Evolutionary conservation across 2,113 vertebrate genomes (phyloP), one percentile per base, ranked within the genome.

Genomic region (Pterocles burchelli): DNA sequence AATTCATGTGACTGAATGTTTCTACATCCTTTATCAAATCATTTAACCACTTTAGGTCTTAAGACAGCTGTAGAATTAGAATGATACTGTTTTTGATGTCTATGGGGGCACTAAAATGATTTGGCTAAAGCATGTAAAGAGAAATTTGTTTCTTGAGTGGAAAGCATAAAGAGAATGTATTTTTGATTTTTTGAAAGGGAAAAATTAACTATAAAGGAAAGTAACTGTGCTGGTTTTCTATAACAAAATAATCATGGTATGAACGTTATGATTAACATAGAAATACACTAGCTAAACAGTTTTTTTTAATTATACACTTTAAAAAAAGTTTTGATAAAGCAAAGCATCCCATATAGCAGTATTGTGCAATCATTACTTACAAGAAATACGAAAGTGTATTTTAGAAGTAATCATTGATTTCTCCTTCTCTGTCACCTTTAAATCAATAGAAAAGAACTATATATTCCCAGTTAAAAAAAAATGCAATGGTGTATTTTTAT

Each of bases 1-100:
- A 75, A 2, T 57, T 94, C 92, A 88, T 81, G 55, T 94, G 92
- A 94, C 73, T 85, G 57, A 88, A 48, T 78, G 28, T 71, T 91
- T 76, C 38, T 93, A 19, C 28, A 15, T 76, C 46, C 72, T 79
- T 11, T 71, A 74, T 88, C 59, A 73, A 82, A 51, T 91, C 20
- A 65, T 90, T 85, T 95, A 83, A 62, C 61, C 7, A 17, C n/a
- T 81, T 59, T 18, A 73, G 22, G 31, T 73, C 36, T 89, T 41
- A 55, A 55, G 49, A 25, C 13, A 65, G 11, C 31, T 88, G 41
- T 68, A 61, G 85, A 88, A 88, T 70, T n/a, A 70, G 61, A 33
- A 36, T 66, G 41, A 33, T 67, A 54, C 58, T 88, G 45, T 17
- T 82, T 66, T 75, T 86, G 29, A 38, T 93, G 58, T 65, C 85